Evolutionary conservation across 2,113 vertebrate genomes (phyloP), one percentile per base, ranked within the genome.

Genomic region (Leucosticte australis): DNA sequence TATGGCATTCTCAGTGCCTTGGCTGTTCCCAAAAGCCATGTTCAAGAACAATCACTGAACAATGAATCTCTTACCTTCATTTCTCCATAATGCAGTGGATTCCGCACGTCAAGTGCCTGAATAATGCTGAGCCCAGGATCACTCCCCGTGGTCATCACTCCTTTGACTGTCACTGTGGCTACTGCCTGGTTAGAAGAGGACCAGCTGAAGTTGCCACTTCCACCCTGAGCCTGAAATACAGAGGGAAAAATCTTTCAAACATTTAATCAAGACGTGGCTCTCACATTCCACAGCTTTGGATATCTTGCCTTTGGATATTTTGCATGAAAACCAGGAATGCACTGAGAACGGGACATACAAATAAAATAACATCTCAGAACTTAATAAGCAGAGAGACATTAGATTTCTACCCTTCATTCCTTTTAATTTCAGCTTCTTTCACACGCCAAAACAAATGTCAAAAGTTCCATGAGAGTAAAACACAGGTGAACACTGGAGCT

Each of bases 131-230:
- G 46, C 2, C 99, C 99, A 10, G 97, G 97, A 73, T 99, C 98
- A 28, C 97, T 98, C 68, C 98, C 98, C 7, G 99, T 99, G 33
- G 98, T 98, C 99, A 99, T 99, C 55, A 98, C 94, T 6, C 99
- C 99, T 92, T 98, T 99, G 44, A 99, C 98, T 2, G 99, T 99
- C 89, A 99, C 98, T 3, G 98, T 99, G 89, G 99, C 98, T 15
- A 99, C 99, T 49, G 96, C 91, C 28, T 97, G 93, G 92, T 97
- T 99, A 31, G 99, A 99, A 7, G 97, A 99, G 20, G 98, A 98
- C 99, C 99, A 99, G 94, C 97, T 99, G 97, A 99, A 99, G 96
- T 99, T 99, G 37, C 99, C 99, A 87, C 99, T 99, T 64, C 99
- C 99, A 47, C 99, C 99, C 1, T 95, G 97, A 21, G 98, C 99